Base-by-base conservation (phyloP, 2,797 vertebrate genomes). In the Chaetodon trifasciatus region DNA sequence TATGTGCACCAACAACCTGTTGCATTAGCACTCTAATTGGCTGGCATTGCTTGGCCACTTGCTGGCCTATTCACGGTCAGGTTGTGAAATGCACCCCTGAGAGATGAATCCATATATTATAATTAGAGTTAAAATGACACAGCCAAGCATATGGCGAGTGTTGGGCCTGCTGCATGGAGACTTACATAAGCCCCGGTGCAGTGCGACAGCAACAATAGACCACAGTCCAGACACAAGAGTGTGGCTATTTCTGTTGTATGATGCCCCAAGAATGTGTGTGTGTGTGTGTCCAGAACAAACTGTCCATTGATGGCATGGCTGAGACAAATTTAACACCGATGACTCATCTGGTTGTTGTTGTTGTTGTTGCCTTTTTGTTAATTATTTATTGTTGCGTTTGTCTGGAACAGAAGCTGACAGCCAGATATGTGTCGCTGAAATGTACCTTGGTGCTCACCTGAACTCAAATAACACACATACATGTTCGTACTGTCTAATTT, bases 51-150 rank as follows among this genome's bases (percentile, higher is more conserved):
- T 49, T 69, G 70, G 86, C 74, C 85, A 86, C 88, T 88, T 82
- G 87, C 84, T 82, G 90, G 83, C 83, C 91, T 85, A 88, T 89
- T 92, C 13, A 72, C 70, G 68, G 79, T 79, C 81, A 76, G 85
- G 75, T 86, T 92, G 85, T 93, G 85, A 94, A 94, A 88, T 40
- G 57, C 78, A 83, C 92, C 89, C 89, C 53, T 32, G 91, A 86
- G 91, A 84, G 81, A 78, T 39, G 61, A 82, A 79, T 91, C 89
- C 92, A 92, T 92, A 93, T 93, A 85, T 90, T 91, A 88, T 85
- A 62, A 88, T 92, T 88, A 86, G 79, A 39, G 76, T 63, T 81
- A 73, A 83, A 81, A 86, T 91, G 89, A 92, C 86, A 83, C 16
- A 39, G 79, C 77, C 21, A 5, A 83, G 74, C 91, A 89, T 85